Percentiles rank a stretch among this genome's conserved stretches.
These are phyloP conservation scores for Tipula unca DNA, from an alignment of 2,888 invertebrate genomes.

Conservation along the genomic window DNA sequence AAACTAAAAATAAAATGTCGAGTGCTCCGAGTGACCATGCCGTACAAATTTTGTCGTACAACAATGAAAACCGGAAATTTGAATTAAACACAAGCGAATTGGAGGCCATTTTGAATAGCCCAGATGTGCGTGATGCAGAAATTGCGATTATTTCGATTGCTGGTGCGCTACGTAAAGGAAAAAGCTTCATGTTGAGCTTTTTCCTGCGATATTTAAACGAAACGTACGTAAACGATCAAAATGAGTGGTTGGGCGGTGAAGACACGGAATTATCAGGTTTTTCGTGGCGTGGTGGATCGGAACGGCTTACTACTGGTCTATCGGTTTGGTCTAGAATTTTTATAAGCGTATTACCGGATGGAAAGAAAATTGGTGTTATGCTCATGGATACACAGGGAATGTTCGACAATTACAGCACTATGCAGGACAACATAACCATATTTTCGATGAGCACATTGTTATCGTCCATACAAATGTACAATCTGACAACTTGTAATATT, in stretches of 20 bases:
- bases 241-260: conserved; percentile 17
- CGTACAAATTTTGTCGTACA: background rate
- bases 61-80: background rate
- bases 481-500: no score
- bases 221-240: background rate
- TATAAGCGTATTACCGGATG: background rate
- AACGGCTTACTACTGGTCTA: conserved; percentile 21
- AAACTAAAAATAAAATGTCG: no score
- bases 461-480: conserved; percentile 20
- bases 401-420: conserved; percentile 20
- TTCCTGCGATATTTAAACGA: conserved; percentile 21
- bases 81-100: background rate
- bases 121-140: conserved; percentile 18
- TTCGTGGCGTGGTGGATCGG: conserved; percentile 21
- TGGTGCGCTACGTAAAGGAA: conserved; percentile 22
- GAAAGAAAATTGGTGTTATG: conserved; percentile 20
- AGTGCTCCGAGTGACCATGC: no score
- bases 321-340: conserved; percentile 21
- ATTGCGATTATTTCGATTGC: conserved; percentile 19
- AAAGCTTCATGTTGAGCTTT: conserved; percentile 22
- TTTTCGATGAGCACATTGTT: conserved; percentile 21
- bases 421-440: conserved; percentile 20
- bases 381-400: conserved; percentile 23
- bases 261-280: background rate
- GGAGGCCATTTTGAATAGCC: conserved; percentile 1